phyloP scores from a whole-genome alignment of 2,113 vertebrate genomes.

The Rhagologus leucostigma region DNA sequence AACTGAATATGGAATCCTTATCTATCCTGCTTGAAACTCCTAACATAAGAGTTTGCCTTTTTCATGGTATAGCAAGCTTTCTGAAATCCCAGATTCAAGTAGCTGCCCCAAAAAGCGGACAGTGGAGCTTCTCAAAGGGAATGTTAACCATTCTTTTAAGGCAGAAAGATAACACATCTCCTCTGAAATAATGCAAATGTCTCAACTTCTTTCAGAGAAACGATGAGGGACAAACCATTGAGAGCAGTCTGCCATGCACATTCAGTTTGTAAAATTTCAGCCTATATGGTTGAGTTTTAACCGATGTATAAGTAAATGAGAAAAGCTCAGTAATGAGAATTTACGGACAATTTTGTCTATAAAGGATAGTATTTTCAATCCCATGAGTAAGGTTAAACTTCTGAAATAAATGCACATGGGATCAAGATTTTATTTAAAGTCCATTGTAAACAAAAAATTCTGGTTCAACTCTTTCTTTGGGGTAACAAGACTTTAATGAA shows the following conservation, averaged over 20 bases:
- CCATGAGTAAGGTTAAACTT: background rate
- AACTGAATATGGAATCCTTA: background rate
- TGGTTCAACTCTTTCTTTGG: background rate
- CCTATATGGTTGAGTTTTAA: background rate
- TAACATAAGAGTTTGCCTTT: background rate
- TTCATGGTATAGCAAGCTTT: background rate
- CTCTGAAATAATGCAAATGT: background rate
- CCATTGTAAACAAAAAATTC: background rate
- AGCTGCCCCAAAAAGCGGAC: background rate
- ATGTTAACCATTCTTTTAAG: background rate
- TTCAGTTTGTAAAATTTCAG: background rate
- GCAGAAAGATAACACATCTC: background rate
- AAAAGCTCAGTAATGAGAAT: background rate
- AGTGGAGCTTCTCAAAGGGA: background rate
- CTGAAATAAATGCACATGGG: background rate
- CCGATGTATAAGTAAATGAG: background rate
- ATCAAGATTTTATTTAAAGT: background rate
- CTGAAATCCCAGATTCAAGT: background rate
- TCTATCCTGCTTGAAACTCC: background rate
- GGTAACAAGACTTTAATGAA: background rate
- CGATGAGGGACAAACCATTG: background rate
- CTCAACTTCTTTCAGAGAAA: background rate
- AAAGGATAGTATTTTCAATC: background rate
- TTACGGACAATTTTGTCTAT: background rate
- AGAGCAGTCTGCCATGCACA: background rate